Base-by-base conservation (phyloP, 2,888 invertebrate genomes). In the Geotrupes spiniger region DNA sequence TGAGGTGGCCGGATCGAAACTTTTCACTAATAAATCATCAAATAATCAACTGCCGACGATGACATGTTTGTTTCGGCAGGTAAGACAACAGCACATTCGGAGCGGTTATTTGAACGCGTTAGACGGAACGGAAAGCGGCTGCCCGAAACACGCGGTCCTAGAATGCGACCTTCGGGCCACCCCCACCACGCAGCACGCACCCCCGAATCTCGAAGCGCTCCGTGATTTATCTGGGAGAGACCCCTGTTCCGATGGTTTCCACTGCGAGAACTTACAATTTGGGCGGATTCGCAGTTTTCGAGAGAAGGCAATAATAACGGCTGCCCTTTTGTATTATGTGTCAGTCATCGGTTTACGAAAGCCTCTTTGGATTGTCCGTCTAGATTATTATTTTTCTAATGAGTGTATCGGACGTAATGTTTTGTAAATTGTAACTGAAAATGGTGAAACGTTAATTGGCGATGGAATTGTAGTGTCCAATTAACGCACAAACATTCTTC, bases 161-260 rank as follows among this genome's bases (percentile, higher is more conserved):
- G 63, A 27, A 12, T 44, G 43, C 39, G 63, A 61, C 63, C 62
- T 59, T 61, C 60, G 60, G 61, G 49, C 59, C 55, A 57, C 59
- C 59, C 58, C 56, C 63, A 62, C 64, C 64, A 61, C 60, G 60
- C 60, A 60, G 45, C 50, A 52, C 53, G 50, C 52, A 53, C 57
- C 58, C 64, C 64, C 58, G 60, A 60, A 64, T 64, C 62, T 63
- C 59, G 62, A 66, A 65, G 65, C 61, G 58, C 56, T 59, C 59
- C 60, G 58, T 61, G 65, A 66, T 66, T 65, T 66, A 64, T 65
- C 63, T 61, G 51, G 57, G 61, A 57, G 54, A 16, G 53, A 49
- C 58, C 60, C 51, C 27, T 44, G 36, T 48, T 42, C 37, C 50
- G 36, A 41, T 21, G 33, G 37, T 14, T 50, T 46, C 36, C 11